These are phyloP conservation scores for Emmelina monodactyla DNA, from an alignment of 2,888 invertebrate genomes.

Conservation along the genomic window DNA sequence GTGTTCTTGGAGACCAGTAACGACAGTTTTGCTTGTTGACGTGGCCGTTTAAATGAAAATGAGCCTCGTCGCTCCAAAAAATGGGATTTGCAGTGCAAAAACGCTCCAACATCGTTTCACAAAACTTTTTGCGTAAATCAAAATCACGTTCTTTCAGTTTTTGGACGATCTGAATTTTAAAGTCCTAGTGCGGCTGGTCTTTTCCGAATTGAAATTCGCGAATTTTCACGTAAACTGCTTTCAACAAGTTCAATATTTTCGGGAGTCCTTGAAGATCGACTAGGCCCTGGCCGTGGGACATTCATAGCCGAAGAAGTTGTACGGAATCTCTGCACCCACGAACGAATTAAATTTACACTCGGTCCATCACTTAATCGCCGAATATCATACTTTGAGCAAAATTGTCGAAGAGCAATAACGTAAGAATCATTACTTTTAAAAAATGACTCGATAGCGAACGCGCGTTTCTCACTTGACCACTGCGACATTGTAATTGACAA, in stretches of 20 bases:
- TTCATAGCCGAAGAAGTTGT: not conserved
- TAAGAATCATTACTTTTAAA: constrained; percentile 5
- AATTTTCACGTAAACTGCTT: not conserved
- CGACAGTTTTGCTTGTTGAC: not conserved
- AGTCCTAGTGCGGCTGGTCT: not conserved
- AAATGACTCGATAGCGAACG: constrained; percentile 5
- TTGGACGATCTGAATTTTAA: constrained; percentile 3
- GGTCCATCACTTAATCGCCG: constrained; percentile 1
- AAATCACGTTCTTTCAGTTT: not conserved
- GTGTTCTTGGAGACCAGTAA: not conserved
- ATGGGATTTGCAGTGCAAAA: not conserved
- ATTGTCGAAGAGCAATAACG: not conserved
- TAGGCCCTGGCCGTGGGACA: not conserved
- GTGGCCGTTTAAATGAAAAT: not conserved
- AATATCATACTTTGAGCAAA: not conserved
- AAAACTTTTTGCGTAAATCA: not conserved
- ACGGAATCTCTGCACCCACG: constrained; percentile 1
- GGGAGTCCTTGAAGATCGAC: not conserved
- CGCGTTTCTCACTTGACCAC: too few species aligned
- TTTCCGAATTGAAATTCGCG: not conserved
- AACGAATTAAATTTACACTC: not conserved
- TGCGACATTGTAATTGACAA: too few species aligned
- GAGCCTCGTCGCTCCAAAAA: not conserved
- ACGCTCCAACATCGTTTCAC: not conserved
- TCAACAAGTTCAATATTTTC: not conserved